A percentile compares a stretch with the other conserved stretches of the same genome.
These are phyloP conservation scores for Okapia johnstoni DNA, from an alignment of 2,113 vertebrate species.

Conservation along the genomic window DNA sequence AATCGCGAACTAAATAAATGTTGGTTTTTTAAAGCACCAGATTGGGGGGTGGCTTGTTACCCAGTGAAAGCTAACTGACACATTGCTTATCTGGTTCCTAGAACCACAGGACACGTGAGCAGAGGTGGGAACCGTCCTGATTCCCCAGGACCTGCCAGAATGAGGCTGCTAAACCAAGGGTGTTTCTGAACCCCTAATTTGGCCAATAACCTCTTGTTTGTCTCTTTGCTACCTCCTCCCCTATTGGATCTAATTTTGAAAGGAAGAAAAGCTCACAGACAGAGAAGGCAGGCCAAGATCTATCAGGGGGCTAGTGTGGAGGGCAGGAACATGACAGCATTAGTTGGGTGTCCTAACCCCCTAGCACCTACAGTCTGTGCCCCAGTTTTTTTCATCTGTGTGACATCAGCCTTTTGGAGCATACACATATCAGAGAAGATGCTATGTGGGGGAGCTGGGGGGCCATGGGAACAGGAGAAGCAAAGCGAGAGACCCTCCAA, in stretches of 20 bases:
- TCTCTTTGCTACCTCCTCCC: background rate
- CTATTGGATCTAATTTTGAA: background rate
- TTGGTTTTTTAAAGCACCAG: background rate
- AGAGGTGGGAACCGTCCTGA: background rate
- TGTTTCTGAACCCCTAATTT: background rate
- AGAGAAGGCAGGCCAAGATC: background rate
- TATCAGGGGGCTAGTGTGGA: background rate
- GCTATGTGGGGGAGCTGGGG: background rate
- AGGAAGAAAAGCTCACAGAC: background rate
- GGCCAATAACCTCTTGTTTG: too few relatives aligned
- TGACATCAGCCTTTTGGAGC: background rate
- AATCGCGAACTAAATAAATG: background rate
- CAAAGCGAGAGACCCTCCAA: background rate
- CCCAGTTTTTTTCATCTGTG: background rate
- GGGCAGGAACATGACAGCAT: background rate
- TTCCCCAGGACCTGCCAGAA: background rate
- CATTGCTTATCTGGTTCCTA: background rate
- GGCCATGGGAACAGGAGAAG: background rate
- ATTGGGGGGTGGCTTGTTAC: background rate
- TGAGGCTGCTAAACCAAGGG: background rate
- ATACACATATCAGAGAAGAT: background rate
- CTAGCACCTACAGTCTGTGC: background rate
- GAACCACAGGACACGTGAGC: background rate
- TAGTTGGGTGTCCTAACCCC: background rate
- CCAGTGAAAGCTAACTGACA: background rate